Evolutionary conservation across 2,113 vertebrate genomes (phyloP), one percentile per base, ranked within the genome.

Genomic region (Ailuropoda melanoleuca): DNA sequence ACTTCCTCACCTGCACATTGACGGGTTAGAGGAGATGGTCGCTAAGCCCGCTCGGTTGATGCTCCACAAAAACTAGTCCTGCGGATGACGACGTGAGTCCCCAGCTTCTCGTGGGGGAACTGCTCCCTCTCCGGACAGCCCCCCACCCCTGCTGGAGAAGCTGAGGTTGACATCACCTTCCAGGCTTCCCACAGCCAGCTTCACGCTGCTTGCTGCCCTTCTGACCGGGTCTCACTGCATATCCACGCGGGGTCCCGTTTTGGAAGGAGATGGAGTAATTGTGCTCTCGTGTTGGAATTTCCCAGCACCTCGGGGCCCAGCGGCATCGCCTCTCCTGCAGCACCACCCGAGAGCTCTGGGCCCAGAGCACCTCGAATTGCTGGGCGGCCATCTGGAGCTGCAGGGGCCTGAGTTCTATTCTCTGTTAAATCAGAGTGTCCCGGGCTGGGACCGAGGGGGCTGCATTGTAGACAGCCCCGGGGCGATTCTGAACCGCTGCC

Each of bases 61-160:
- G 26, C 15, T 31, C 37, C 18, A 6, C 31, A 39, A 75, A 75
- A 46, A 31, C 13, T 21, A 77, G 34, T 23, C 19, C 56, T 12
- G 2, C 6, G 48, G 48, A 13, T 0, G 0, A 29, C 11, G 5
- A 56, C 2, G 2, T 8, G 12, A n/a, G 37, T 78, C 60, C 74
- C 55, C 86, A 50, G 64, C 43, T 23, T 9, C 66, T 70, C 19
- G 26, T 11, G 21, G 15, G 56, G 48, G 26, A 3, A 8, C n/a
- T 13, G 34, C 31, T 53, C n/a, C 4, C 56, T 72, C 31, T 60
- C 7, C 1, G 31, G 48, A 77, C 34, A 39, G 21, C 17, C 29
- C 56, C 18, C 26, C 23, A 4, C 2, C 37, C 31, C 74, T 39
- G 17, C 34, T 18, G 43, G n/a, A 70, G 68, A 94, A 83, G 68